Evolutionary conservation across 2,888 invertebrate species (phyloP).

Genomic region (Leistus spinibarbis): DNA sequence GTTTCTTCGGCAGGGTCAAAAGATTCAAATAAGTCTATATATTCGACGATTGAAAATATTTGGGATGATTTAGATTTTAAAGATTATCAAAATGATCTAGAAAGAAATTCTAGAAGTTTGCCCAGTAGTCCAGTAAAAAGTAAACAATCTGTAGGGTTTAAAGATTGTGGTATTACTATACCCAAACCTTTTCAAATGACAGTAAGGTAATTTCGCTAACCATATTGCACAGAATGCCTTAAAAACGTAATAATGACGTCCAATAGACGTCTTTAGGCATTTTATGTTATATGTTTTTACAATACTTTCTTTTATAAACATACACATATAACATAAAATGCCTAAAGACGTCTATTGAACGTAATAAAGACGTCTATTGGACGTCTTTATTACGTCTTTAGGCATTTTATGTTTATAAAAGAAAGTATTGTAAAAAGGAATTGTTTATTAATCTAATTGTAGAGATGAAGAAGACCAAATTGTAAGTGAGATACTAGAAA

Average conservation of each 20-base stretch:
- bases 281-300: no score
- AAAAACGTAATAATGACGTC: no score
- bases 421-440: background rate
- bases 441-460: constrained; percentile 43
- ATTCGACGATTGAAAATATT: constrained; percentile 40
- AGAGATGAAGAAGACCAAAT: constrained; percentile 71
- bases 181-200: constrained; percentile 76
- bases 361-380: no score
- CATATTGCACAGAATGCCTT: no score
- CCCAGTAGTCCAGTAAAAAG: constrained; percentile 63
- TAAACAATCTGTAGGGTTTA: constrained; percentile 52
- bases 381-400: no score
- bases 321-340: no score
- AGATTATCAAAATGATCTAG: constrained; percentile 38
- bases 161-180: constrained; percentile 60
- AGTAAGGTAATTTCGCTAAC: constrained; percentile 67
- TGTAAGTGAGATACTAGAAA: constrained; percentile 59
- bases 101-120: constrained; percentile 59
- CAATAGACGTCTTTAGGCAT: no score
- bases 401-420: no score
- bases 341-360: no score
- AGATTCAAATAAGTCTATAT: constrained; percentile 43
- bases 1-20: constrained; percentile 49
- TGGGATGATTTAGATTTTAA: constrained; percentile 47
- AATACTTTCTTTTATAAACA: no score